A percentile compares a stretch with the other conserved stretches of the same genome.
phyloP scores from a whole-genome alignment of 2,113 vertebrate species.

The Sphyrna mokarran region DNA sequence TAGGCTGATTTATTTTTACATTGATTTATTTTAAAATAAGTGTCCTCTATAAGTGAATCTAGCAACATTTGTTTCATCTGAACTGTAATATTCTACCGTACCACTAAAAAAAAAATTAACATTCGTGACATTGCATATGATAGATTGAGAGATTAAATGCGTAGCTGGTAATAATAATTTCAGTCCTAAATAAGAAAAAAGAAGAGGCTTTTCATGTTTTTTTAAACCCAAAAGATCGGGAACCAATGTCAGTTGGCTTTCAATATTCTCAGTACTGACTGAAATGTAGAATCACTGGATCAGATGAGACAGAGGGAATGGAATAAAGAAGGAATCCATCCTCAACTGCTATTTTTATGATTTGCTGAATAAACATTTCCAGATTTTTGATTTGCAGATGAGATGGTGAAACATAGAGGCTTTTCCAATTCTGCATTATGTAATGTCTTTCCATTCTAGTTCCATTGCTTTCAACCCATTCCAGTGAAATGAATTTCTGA shows the following conservation, averaged over 20 bases:
- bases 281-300: not conserved
- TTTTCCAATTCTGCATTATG: not conserved
- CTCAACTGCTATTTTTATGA: conserved; percentile 11
- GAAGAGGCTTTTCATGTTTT: not conserved
- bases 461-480: not conserved
- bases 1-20: too few species aligned
- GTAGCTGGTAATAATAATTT: not conserved
- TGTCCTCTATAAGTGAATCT: not conserved
- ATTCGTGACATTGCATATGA: not conserved
- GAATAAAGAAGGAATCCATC: conserved; percentile 34
- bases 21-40: not conserved
- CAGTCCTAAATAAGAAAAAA: not conserved
- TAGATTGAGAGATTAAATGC: not conserved
- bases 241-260: not conserved
- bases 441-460: not conserved
- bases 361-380: not conserved
- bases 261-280: not conserved
- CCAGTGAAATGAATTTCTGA: not conserved
- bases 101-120: not conserved
- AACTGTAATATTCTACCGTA: not conserved
- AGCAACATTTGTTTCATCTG: not conserved
- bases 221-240: not conserved
- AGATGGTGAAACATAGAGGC: not conserved
- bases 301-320: not conserved
- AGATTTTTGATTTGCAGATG: conserved; percentile 9